Conservation (phyloP, 2,113 vertebrate genomes). For the Struthio camelus region DNA sequence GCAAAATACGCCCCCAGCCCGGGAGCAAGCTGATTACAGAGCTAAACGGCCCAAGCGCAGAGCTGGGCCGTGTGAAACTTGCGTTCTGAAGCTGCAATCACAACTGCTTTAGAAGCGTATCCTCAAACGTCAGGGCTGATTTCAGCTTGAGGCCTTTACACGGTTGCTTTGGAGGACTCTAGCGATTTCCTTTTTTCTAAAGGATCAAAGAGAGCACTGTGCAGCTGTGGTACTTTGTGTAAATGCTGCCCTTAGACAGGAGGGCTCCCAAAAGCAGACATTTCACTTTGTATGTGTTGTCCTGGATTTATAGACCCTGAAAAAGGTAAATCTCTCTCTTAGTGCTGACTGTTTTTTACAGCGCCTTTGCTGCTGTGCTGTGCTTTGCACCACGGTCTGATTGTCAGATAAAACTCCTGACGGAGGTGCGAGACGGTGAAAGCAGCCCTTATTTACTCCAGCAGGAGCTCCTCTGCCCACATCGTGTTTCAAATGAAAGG, state of each 20-base stretch:
- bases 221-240: neutral
- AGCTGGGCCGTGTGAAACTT: neutral
- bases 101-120: neutral
- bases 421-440: neutral
- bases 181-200: neutral
- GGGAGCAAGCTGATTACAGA: neutral
- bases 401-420: neutral
- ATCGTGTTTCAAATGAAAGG: neutral
- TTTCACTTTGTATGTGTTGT: neutral
- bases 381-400: accelerated
- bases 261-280: neutral
- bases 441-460: neutral
- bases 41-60: neutral
- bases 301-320: neutral
- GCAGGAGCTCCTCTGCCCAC: neutral
- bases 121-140: neutral
- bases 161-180: neutral
- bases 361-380: neutral
- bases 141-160: neutral
- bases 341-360: neutral
- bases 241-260: neutral
- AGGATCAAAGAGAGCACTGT: neutral
- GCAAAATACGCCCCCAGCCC: neutral
- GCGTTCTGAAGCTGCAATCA: neutral
- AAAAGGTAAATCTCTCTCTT: neutral